Evolutionary conservation across 1,140 invertebrate genomes (phyloP), one percentile per base, ranked within the genome.

Genomic region (Rhopalosiphum padi): DNA sequence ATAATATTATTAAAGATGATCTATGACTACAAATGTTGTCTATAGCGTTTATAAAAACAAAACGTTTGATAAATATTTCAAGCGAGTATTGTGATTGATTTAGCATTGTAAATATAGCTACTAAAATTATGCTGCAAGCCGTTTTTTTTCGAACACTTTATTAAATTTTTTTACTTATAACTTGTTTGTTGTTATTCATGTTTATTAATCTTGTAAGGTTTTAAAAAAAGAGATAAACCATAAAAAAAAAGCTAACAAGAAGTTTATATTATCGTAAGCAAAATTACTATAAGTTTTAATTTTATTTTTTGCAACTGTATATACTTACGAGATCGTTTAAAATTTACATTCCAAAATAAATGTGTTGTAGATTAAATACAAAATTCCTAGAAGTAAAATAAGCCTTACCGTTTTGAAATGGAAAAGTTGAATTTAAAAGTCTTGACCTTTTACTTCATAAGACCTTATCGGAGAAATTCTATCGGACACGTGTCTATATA

Each of bases 401-500:
- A 77, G 22, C 30, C 30, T 15, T 77, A 18, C 30, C 4, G 60
- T n/a, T 77, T 77, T n/a, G 60, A n/a, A n/a, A 77, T n/a, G 60
- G n/a, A 77, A n/a, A 77, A 77, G 60, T 77, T 77, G 15, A 77
- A 77, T 77, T 77, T n/a, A 77, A 77, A 77, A 77, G 60, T n/a
- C 30, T 77, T 77, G 60, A 77, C 60, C 60, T 77, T 77, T n/a
- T 77, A 18, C 15, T 77, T 77, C 60, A 77, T 77, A 77, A n/a
- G 30, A 77, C 60, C 1, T 77, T 77, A 77, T 77, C 60, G 60
- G 15, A n/a, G 30, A 77, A 77, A 77, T 35, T 68, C 60, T 77
- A 77, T 77, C 60, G 60, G 60, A 77, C 60, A 77, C 60, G 60
- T 77, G 60, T 77, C 60, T 77, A 77, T n/a, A 30, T n/a, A 18